Percentiles rank a stretch among this genome's conserved stretches.
Conservation (phyloP, 1,140 invertebrate species). For the Chionoecetes opilio region DNA sequence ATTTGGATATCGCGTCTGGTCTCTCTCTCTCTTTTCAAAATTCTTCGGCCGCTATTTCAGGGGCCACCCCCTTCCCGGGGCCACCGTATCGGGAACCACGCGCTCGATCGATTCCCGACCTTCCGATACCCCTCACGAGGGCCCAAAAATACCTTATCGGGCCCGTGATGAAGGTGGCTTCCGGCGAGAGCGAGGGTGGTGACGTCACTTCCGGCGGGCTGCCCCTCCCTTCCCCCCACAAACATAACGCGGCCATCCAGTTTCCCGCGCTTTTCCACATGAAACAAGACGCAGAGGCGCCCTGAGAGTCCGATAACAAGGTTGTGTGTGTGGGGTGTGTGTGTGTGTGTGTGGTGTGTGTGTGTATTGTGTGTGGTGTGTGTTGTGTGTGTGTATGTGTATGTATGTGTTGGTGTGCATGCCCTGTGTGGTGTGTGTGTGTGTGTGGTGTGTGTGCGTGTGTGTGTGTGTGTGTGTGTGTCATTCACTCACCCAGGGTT, state of each 20-base stretch:
- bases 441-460: too few relatives aligned
- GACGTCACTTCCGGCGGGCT: slow-evolving; percentile 73
- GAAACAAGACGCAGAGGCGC: slow-evolving; percentile 64
- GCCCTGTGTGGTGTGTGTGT: too few relatives aligned
- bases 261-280: slow-evolving; percentile 76
- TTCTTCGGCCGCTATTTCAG: slow-evolving; percentile 74
- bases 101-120: neutral
- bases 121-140: neutral
- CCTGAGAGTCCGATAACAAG: neutral
- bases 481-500: too few relatives aligned
- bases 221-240: slow-evolving; percentile 41
- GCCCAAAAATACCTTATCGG: slow-evolving; percentile 52
- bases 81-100: slow-evolving; percentile 56
- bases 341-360: slow-evolving; percentile 37
- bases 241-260: slow-evolving; percentile 74
- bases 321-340: slow-evolving; percentile 11
- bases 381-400: neutral
- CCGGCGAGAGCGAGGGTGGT: slow-evolving; percentile 71
- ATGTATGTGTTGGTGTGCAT: neutral
- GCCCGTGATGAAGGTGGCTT: slow-evolving; percentile 65
- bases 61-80: slow-evolving; percentile 42
- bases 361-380: too few relatives aligned
- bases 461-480: too few relatives aligned
- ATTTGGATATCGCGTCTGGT: slow-evolving; percentile 51
- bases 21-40: slow-evolving; percentile 60